These are phyloP conservation scores for Oreochromis aureus DNA, from an alignment of 2,113 vertebrate genomes.

Conservation along the genomic window DNA sequence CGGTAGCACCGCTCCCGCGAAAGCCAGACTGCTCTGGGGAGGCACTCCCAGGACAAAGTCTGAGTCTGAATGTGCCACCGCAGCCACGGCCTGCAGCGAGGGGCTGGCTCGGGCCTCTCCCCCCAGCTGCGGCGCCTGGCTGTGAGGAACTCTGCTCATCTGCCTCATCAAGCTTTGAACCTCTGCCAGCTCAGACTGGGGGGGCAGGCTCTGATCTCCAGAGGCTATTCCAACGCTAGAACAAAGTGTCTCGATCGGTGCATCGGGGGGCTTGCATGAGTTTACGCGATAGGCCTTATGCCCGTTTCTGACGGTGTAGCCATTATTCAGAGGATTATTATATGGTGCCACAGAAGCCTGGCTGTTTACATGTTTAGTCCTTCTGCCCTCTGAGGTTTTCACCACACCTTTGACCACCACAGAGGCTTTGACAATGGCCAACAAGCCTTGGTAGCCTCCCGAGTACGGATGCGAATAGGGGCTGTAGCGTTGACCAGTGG, in stretches of 20 bases:
- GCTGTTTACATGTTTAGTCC: slow-evolving; percentile 84
- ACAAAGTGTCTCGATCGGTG: slow-evolving; percentile 68
- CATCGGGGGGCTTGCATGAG: slow-evolving; percentile 80
- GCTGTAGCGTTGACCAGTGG: slow-evolving; percentile 82
- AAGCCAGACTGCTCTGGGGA: slow-evolving; percentile 66
- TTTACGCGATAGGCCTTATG: slow-evolving; percentile 74
- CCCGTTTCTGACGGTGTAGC: slow-evolving; percentile 78
- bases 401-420: slow-evolving; percentile 73
- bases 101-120: slow-evolving; percentile 80
- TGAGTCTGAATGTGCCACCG: slow-evolving; percentile 64
- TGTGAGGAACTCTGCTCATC: slow-evolving; percentile 78
- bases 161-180: slow-evolving; percentile 91
- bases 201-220: slow-evolving; percentile 71
- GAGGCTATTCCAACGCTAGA: slow-evolving; percentile 77
- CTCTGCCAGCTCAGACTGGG: slow-evolving; percentile 81
- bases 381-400: slow-evolving; percentile 87
- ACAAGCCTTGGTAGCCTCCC: slow-evolving; percentile 82
- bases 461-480: slow-evolving; percentile 78
- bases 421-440: slow-evolving; percentile 83
- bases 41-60: slow-evolving; percentile 67
- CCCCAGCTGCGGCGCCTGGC: slow-evolving; percentile 73
- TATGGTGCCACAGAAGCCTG: slow-evolving; percentile 84
- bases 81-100: slow-evolving; percentile 76
- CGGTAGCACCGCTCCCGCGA: slow-evolving; percentile 73
- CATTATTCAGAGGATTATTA: slow-evolving; percentile 74